Evolutionary conservation across 2,797 vertebrate genomes (phyloP).

Genomic region (Malurus splendens): DNA sequence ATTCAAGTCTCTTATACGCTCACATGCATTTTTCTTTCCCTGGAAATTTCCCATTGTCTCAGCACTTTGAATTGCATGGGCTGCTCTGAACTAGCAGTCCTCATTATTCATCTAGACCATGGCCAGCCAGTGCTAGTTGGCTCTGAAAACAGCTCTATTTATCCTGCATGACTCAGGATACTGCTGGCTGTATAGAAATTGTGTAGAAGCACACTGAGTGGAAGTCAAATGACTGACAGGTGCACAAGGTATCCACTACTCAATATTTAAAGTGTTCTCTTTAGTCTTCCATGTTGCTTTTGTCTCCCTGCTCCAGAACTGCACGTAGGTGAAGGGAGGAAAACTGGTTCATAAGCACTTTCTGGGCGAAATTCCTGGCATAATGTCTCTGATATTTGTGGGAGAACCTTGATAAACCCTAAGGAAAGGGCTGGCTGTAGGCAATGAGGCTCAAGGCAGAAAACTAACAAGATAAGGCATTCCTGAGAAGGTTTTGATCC

Average conservation of each 20-base stretch:
- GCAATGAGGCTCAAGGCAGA: neutral
- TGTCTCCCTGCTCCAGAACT: neutral
- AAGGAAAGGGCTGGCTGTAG: neutral
- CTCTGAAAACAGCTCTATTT: neutral
- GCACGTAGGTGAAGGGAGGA: neutral
- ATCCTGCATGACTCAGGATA: neutral
- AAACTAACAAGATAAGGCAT: neutral
- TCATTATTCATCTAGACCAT: neutral
- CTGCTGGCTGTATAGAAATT: neutral
- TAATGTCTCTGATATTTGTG: neutral
- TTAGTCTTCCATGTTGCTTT: neutral
- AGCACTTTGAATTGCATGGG: conserved; percentile 27
- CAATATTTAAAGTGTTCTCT: neutral
- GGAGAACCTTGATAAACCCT: neutral
- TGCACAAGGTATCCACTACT: neutral
- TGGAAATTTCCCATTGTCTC: conserved; percentile 36
- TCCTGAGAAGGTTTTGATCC: neutral
- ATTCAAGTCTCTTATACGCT: neutral
- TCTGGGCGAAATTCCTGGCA: neutral
- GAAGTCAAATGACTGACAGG: neutral
- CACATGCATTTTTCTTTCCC: conserved; percentile 8
- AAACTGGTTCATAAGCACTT: neutral
- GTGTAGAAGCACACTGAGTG: neutral
- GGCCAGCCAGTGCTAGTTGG: neutral
- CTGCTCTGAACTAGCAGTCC: conserved; percentile 37